These are phyloP conservation scores for Margaritifera margaritifera DNA, from an alignment of 2,888 invertebrate genomes.

Conservation along the genomic window DNA sequence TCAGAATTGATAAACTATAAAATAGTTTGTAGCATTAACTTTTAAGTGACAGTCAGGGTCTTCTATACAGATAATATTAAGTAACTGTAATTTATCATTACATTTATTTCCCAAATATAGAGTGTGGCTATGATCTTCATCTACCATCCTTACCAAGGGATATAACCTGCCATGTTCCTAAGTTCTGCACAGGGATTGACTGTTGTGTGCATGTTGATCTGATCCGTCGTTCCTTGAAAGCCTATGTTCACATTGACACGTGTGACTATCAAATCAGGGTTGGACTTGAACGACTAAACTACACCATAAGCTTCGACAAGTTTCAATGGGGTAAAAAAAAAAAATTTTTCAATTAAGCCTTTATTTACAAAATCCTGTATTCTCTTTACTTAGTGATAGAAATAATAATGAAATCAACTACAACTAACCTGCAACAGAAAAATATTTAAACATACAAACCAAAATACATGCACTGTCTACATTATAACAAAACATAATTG, in stretches of 20 bases:
- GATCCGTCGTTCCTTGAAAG: conserved; percentile 28
- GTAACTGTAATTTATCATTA: too few relatives aligned
- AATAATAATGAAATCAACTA: too few relatives aligned
- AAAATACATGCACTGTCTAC: too few relatives aligned
- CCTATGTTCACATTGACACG: conserved; percentile 29
- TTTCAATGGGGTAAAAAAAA: conserved; percentile 35
- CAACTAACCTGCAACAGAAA: too few relatives aligned
- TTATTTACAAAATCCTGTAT: background rate
- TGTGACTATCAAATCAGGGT: conserved; percentile 33
- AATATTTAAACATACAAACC: too few relatives aligned
- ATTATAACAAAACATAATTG: too few relatives aligned
- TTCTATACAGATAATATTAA: too few relatives aligned
- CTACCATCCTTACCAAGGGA: conserved; percentile 28
- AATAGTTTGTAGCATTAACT: background rate
- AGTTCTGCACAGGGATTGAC: conserved; percentile 40
- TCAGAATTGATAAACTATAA: background rate
- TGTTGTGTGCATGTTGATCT: conserved; percentile 34
- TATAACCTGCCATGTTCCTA: conserved; percentile 28
- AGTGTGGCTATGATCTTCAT: background rate
- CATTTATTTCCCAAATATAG: background rate
- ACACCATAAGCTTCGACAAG: conserved; percentile 21
- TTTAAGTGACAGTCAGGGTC: too few relatives aligned
- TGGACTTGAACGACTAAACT: conserved; percentile 28
- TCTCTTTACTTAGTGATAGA: too few relatives aligned
- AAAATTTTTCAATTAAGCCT: background rate